A percentile compares a stretch with the other conserved stretches of the same genome.
Conservation (phyloP, 2,888 invertebrate species). For the Agonum fuliginosum region DNA sequence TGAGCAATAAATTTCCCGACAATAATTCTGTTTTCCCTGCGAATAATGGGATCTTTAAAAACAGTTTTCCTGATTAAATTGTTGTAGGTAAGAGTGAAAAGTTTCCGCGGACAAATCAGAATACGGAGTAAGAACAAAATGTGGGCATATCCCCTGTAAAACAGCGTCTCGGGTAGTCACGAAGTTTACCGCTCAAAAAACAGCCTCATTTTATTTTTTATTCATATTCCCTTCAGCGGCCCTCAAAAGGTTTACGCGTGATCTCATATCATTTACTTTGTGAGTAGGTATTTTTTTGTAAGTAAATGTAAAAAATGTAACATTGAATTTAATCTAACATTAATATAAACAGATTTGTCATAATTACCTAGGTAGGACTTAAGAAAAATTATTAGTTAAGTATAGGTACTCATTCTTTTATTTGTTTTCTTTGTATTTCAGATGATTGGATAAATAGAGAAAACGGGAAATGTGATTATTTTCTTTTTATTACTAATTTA, state of each 20-base stretch:
- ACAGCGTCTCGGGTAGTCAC: slow-evolving; percentile 46
- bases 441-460: no score
- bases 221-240: slow-evolving; percentile 52
- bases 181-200: slow-evolving; percentile 59
- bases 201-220: slow-evolving; percentile 59
- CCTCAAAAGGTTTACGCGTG: slow-evolving; percentile 1
- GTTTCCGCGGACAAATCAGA: slow-evolving; percentile 55
- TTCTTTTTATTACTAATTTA: no score
- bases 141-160: slow-evolving; percentile 52
- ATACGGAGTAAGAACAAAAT: slow-evolving; percentile 55
- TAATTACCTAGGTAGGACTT: no score
- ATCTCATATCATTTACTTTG: neutral
- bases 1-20: slow-evolving; percentile 27
- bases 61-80: slow-evolving; percentile 38
- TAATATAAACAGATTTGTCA: no score
- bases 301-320: no score
- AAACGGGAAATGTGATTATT: no score
- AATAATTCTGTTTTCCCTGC: slow-evolving; percentile 1
- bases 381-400: no score
- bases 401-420: no score
- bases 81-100: slow-evolving; percentile 24
- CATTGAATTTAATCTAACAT: no score
- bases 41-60: slow-evolving; percentile 25
- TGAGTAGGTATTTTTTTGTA: neutral
- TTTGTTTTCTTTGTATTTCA: no score